A percentile compares a stretch with the other conserved stretches of the same genome.
Evolutionary conservation across 2,888 invertebrate species (phyloP).

Genomic region (Piscicola geometra): DNA sequence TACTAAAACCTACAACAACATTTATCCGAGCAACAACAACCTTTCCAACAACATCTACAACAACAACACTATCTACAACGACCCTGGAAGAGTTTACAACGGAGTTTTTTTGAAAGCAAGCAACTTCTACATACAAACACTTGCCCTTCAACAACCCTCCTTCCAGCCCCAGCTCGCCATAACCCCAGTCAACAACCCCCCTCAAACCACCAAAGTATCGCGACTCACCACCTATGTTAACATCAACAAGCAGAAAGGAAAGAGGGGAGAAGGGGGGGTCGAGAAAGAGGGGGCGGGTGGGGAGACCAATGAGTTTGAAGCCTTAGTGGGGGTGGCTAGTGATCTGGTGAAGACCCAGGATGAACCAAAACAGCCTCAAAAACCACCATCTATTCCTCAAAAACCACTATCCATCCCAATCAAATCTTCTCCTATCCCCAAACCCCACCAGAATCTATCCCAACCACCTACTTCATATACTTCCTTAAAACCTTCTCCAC

Average conservation of each 20-base stretch:
- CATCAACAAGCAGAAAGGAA: background rate
- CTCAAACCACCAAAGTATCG: background rate
- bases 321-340: conserved; percentile 3
- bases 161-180: background rate
- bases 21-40: background rate
- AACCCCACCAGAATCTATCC: background rate
- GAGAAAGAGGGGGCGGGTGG: background rate
- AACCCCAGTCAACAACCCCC: background rate
- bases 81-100: too few relatives aligned
- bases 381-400: background rate
- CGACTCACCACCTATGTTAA: background rate
- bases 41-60: background rate
- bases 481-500: too few relatives aligned
- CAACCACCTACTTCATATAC: too few relatives aligned
- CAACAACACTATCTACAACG: too few relatives aligned
- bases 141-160: background rate
- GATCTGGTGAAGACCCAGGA: background rate
- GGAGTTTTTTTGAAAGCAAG: too few relatives aligned
- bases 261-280: background rate
- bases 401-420: background rate
- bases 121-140: background rate
- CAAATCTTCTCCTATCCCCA: background rate
- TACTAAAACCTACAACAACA: background rate
- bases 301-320: background rate
- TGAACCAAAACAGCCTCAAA: background rate